Evolutionary conservation across 2,797 vertebrate genomes (phyloP).

Genomic region (Furcifer pardalis): DNA sequence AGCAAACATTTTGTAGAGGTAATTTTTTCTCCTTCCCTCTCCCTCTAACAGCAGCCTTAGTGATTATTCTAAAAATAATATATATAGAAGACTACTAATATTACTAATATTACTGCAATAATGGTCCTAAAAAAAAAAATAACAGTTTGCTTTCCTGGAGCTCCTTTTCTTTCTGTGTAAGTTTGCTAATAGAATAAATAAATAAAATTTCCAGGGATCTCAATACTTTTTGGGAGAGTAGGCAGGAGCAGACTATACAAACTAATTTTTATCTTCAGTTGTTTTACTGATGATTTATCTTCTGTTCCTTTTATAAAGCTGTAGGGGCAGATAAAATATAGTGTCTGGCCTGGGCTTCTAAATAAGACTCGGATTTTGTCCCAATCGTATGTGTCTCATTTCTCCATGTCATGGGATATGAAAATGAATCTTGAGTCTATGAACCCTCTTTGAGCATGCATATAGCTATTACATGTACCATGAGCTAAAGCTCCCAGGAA

Average conservation of each 20-base stretch:
- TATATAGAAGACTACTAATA: too few species aligned
- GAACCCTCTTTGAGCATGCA: not conserved
- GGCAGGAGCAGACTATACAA: not conserved
- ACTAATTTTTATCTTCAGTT: not conserved
- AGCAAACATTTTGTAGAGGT: not conserved
- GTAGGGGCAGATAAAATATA: not conserved
- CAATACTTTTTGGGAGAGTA: not conserved
- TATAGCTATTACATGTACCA: not conserved
- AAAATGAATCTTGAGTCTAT: not conserved
- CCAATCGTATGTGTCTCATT: not conserved
- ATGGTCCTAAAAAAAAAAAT: not conserved
- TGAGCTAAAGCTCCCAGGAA: not conserved
- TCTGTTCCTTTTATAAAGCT: not conserved
- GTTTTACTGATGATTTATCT: not conserved
- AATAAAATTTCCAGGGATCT: not conserved
- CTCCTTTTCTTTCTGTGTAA: not conserved
- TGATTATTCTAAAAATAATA: not conserved
- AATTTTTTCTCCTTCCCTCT: not conserved
- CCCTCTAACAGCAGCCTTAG: not conserved
- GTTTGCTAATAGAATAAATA: not conserved
- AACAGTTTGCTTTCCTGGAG: not conserved
- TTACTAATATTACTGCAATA: not conserved
- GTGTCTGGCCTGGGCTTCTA: not conserved
- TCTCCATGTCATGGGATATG: too few species aligned
- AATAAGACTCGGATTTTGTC: not conserved